Conservation (phyloP, 2,113 vertebrate genomes). For the Choloepus hoffmanni region DNA sequence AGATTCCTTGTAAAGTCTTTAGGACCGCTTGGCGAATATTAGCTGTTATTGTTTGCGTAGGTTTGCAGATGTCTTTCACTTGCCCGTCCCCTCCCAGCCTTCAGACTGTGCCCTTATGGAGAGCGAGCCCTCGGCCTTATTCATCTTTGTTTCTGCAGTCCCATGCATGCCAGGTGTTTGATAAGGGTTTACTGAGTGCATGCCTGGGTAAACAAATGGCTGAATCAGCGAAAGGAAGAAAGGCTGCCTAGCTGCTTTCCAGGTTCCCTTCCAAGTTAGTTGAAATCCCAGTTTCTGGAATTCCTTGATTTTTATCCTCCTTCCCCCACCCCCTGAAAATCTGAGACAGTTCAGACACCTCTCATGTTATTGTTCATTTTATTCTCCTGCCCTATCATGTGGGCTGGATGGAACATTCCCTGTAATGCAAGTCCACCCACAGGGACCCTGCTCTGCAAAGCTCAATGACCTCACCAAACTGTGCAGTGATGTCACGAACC, state of each 20-base stretch:
- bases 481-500: rapidly evolving
- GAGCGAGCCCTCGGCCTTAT: rapidly evolving
- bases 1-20: neutral
- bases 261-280: neutral
- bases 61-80: neutral
- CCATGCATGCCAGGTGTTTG: rapidly evolving
- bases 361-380: rapidly evolving
- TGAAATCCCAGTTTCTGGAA: neutral
- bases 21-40: neutral
- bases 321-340: neutral
- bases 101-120: too few relatives aligned
- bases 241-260: neutral
- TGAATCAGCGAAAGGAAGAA: neutral
- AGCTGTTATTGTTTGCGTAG: rapidly evolving
- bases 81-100: rapidly evolving
- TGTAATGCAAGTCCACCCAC: rapidly evolving
- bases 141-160: rapidly evolving
- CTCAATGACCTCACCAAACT: too few relatives aligned
- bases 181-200: rapidly evolving
- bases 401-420: rapidly evolving
- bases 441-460: neutral
- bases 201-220: rapidly evolving
- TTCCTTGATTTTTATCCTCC: neutral
- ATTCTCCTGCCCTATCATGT: neutral
- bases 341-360: neutral